Conservation (phyloP, 92 coral and sea anemone genomes). For the Nematostella vectensis region DNA sequence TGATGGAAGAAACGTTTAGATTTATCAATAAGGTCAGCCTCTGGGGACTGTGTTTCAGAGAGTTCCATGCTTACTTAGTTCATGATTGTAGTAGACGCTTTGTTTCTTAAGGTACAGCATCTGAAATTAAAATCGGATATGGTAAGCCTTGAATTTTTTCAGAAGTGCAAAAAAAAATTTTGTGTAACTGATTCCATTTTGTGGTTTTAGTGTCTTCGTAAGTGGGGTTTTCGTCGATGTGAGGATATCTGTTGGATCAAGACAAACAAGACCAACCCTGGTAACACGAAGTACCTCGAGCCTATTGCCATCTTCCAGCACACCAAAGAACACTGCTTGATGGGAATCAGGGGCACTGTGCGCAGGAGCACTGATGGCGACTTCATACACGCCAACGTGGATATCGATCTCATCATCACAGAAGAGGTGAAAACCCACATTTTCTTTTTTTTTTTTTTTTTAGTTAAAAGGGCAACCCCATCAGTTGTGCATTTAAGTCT, state of each 20-base stretch:
- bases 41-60: too few relatives aligned
- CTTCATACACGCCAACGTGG: slow-evolving; percentile 97
- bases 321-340: slow-evolving; percentile 95
- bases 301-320: slow-evolving; percentile 94
- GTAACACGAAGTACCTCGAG: slow-evolving; percentile 90
- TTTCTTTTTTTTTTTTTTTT: background rate
- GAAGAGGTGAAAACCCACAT: slow-evolving; percentile 63
- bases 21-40: too few relatives aligned
- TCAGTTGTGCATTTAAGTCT: too few relatives aligned
- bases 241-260: slow-evolving; percentile 99
- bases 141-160: too few relatives aligned
- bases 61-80: too few relatives aligned
- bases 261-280: slow-evolving; percentile 95
- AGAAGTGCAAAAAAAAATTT: too few relatives aligned
- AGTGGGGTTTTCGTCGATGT: slow-evolving; percentile 98
- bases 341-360: slow-evolving; percentile 97
- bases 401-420: slow-evolving; percentile 90
- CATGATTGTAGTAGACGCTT: too few relatives aligned
- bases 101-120: too few relatives aligned
- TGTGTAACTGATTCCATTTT: background rate
- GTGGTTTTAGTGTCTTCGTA: slow-evolving; percentile 62
- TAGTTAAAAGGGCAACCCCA: too few relatives aligned
- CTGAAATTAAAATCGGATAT: too few relatives aligned
- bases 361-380: slow-evolving; percentile 95
- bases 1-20: too few relatives aligned